Evolutionary conservation across 2,888 invertebrate genomes (phyloP).

Genomic region (Dicranocentrus wangi): DNA sequence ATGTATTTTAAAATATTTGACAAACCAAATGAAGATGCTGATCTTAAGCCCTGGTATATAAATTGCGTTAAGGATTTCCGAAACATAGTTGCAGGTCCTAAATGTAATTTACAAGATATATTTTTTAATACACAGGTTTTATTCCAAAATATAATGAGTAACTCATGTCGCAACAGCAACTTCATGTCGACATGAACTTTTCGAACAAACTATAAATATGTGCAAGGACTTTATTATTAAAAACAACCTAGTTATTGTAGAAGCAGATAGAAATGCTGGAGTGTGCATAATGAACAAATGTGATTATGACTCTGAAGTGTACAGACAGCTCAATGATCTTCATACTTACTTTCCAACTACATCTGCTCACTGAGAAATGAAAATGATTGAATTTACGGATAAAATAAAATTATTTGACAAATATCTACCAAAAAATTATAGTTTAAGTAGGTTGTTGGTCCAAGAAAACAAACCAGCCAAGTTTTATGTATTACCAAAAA

Average conservation of each 20-base stretch:
- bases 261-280: slow-evolving; percentile 31
- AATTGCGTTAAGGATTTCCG: too few relatives aligned
- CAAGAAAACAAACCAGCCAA: not conserved
- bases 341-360: slow-evolving; percentile 30
- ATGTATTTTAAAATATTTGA: not conserved
- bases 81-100: too few relatives aligned
- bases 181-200: too few relatives aligned
- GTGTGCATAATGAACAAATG: slow-evolving; percentile 7
- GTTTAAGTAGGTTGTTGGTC: not conserved
- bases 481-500: slow-evolving; percentile 32
- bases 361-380: not conserved
- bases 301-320: not conserved
- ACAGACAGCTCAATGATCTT: slow-evolving; percentile 2
- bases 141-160: too few relatives aligned
- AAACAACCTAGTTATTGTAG: not conserved
- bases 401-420: not conserved
- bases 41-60: too few relatives aligned
- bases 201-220: not conserved
- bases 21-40: too few relatives aligned
- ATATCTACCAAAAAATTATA: not conserved
- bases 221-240: not conserved
- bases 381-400: slow-evolving; percentile 9
- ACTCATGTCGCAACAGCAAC: too few relatives aligned
- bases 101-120: too few relatives aligned
- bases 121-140: too few relatives aligned